Conservation (phyloP, 2,888 invertebrate species). For the Meiosimyza platycephala region DNA sequence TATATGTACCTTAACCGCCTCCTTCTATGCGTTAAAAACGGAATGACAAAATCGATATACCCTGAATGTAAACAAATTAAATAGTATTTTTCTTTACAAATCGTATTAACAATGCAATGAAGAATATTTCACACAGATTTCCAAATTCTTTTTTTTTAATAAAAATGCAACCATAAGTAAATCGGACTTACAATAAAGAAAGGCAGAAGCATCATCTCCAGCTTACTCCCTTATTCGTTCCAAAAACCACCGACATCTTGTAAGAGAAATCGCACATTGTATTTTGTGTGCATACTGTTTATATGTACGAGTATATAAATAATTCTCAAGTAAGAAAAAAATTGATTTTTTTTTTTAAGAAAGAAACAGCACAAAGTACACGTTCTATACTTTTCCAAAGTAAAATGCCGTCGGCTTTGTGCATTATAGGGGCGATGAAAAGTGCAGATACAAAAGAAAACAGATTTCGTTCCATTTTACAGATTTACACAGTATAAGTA, state of each 20-base stretch:
- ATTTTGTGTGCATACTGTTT: not conserved
- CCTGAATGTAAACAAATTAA: too few relatives aligned
- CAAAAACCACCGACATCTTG: not conserved
- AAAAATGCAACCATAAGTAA: not conserved
- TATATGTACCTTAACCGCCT: too few relatives aligned
- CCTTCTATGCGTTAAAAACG: too few relatives aligned
- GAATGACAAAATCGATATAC: too few relatives aligned
- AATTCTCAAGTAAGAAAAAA: not conserved
- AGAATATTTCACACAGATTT: too few relatives aligned
- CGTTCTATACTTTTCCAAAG: not conserved
- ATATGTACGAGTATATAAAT: not conserved
- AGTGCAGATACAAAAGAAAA: too few relatives aligned
- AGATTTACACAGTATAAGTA: too few relatives aligned
- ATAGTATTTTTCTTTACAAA: too few relatives aligned
- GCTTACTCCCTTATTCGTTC: not conserved
- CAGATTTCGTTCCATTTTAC: too few relatives aligned
- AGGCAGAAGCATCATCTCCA: not conserved
- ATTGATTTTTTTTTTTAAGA: not conserved
- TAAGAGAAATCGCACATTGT: slow-evolving; percentile 5
- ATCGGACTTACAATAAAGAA: not conserved
- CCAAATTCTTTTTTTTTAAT: not conserved
- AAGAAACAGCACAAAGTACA: not conserved
- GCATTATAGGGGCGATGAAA: too few relatives aligned
- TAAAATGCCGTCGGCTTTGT: too few relatives aligned
- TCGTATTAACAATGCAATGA: too few relatives aligned